These are phyloP conservation scores for Trididemnum clinides DNA, from an alignment of 23 tunicate genomes.

Conservation along the genomic window DNA sequence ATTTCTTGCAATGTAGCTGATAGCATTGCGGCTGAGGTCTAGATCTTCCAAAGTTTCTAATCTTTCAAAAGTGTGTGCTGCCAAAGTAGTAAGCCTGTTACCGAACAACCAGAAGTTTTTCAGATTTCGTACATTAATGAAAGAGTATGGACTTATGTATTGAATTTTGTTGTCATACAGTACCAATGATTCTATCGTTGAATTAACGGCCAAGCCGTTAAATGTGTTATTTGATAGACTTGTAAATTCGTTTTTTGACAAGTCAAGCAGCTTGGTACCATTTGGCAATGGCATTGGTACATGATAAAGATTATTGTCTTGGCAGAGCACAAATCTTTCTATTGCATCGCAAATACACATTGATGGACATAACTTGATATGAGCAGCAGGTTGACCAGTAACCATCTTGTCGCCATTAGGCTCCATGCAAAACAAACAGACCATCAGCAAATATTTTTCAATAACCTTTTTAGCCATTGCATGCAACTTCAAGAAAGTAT, in stretches of 20 bases:
- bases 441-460: too few relatives aligned
- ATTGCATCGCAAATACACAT: slow-evolving; percentile 17
- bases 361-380: neutral
- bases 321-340: slow-evolving; percentile 35
- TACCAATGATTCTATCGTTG: slow-evolving; percentile 25
- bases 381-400: too few relatives aligned
- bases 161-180: slow-evolving; percentile 38
- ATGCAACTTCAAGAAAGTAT: too few relatives aligned
- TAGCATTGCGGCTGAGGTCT: slow-evolving; percentile 27
- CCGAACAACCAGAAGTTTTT: slow-evolving; percentile 49
- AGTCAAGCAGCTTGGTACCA: slow-evolving; percentile 35
- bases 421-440: too few relatives aligned
- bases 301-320: slow-evolving; percentile 25
- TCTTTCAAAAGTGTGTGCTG: slow-evolving; percentile 28
- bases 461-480: too few relatives aligned
- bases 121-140: neutral
- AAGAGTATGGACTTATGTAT: slow-evolving; percentile 13
- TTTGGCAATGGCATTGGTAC: slow-evolving; percentile 28
- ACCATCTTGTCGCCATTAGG: too few relatives aligned
- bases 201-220: neutral
- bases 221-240: slow-evolving; percentile 19
- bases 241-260: slow-evolving; percentile 40
- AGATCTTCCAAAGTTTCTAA: slow-evolving; percentile 1
- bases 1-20: slow-evolving; percentile 6
- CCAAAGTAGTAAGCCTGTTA: neutral